Evolutionary conservation across 2,888 invertebrate genomes (phyloP).

Genomic region (Drosophila pseudotalamancana): DNA sequence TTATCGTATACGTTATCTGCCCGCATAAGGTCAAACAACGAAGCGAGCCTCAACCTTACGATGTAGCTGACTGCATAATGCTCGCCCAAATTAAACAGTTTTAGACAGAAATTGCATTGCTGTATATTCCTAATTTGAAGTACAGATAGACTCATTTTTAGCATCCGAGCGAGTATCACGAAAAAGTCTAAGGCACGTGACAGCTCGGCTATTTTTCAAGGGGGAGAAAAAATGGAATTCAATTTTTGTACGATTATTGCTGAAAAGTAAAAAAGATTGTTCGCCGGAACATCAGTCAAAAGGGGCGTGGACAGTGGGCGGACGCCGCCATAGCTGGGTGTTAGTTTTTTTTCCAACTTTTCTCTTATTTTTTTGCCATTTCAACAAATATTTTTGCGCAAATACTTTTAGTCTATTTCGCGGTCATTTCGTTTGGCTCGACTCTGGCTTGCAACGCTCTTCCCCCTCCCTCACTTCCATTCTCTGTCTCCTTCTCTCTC

Average conservation of each 20-base stretch:
- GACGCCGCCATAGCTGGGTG: neutral
- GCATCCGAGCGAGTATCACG: neutral
- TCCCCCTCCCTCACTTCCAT: neutral
- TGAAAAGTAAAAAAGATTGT: conserved; percentile 45
- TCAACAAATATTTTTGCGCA: conserved; percentile 55
- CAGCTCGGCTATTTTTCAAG: conserved; percentile 70
- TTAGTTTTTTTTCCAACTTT: neutral
- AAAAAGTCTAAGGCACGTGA: conserved; percentile 59
- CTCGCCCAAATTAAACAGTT: neutral
- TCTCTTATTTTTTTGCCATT: conserved; percentile 16
- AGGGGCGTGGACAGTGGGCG: conserved; percentile 1
- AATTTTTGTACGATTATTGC: conserved; percentile 66
- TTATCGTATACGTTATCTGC: conserved; percentile 66
- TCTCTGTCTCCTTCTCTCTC: neutral
- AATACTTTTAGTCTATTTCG: conserved; percentile 40
- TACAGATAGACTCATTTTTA: neutral
- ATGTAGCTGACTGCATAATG: neutral
- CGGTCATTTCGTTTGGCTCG: conserved; percentile 2
- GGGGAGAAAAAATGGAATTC: conserved; percentile 50
- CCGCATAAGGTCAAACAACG: conserved; percentile 9
- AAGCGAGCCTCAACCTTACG: conserved; percentile 29
- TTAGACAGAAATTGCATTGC: too few relatives aligned
- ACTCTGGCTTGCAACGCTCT: neutral
- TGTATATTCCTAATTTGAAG: too few relatives aligned
- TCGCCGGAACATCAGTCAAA: conserved; percentile 61